Evolutionary conservation across 2,888 invertebrate genomes (phyloP).

Genomic region (Pandemis cinnamomeana): DNA sequence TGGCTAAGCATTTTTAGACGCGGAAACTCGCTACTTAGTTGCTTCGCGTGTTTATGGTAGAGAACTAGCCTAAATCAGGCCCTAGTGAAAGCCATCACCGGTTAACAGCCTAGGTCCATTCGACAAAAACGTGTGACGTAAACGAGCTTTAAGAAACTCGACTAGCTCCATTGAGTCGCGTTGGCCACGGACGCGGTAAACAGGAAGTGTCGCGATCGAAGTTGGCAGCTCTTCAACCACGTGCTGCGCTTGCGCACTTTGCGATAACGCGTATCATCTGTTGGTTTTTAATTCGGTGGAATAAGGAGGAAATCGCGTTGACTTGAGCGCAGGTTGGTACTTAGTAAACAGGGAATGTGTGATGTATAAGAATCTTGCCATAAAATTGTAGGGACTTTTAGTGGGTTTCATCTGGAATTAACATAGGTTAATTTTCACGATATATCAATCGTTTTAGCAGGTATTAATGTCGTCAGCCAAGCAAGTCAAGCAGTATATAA

Average conservation of each 20-base stretch:
- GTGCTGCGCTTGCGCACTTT: constrained; percentile 52
- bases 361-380: constrained; percentile 16
- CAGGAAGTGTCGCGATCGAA: constrained; percentile 70
- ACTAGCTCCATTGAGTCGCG: constrained; percentile 53
- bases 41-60: too few relatives aligned
- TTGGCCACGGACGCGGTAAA: constrained; percentile 65
- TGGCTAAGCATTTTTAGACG: too few relatives aligned
- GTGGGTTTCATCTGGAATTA: neutral
- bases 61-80: neutral
- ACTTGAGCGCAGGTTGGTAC: constrained; percentile 7
- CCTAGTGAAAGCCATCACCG: neutral
- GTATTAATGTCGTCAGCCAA: too few relatives aligned
- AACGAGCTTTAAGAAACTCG: constrained; percentile 54
- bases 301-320: constrained; percentile 18
- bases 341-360: constrained; percentile 29
- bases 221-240: constrained; percentile 79
- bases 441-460: too few relatives aligned
- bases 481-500: too few relatives aligned
- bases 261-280: constrained; percentile 37
- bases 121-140: constrained; percentile 47
- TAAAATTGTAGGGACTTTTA: constrained; percentile 7
- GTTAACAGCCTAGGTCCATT: neutral
- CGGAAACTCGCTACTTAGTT: too few relatives aligned
- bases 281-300: constrained; percentile 12
- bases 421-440: too few relatives aligned